Percentiles rank a stretch among this genome's conserved stretches.
Evolutionary conservation across 2,797 vertebrate genomes (phyloP).

Genomic region (Danio kyathit): DNA sequence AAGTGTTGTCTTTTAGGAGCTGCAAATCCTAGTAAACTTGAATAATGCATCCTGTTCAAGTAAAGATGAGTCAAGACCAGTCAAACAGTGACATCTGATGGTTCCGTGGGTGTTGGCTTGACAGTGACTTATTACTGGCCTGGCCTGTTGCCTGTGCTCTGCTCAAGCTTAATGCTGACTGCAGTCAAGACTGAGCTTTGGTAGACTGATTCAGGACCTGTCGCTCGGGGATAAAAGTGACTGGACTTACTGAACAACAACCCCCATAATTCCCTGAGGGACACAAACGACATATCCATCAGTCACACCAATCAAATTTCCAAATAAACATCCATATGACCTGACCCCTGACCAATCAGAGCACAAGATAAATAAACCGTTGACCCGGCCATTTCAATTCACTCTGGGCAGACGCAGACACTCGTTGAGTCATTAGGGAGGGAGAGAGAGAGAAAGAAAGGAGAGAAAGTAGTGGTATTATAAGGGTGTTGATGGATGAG

Average conservation of each 20-base stretch:
- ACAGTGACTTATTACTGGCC: slow-evolving; percentile 44
- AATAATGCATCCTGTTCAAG: background rate
- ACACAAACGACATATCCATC: slow-evolving; percentile 41
- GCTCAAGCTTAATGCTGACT: slow-evolving; percentile 19
- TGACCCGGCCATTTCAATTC: slow-evolving; percentile 41
- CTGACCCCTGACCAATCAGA: slow-evolving; percentile 59
- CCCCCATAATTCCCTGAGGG: slow-evolving; percentile 45
- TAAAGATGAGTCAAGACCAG: slow-evolving; percentile 45
- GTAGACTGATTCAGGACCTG: slow-evolving; percentile 35
- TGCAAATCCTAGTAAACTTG: slow-evolving; percentile 26
- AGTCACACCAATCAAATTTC: slow-evolving; percentile 58
- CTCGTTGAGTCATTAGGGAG: slow-evolving; percentile 71
- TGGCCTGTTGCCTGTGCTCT: slow-evolving; percentile 1
- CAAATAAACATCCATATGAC: slow-evolving; percentile 55
- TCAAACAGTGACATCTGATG: slow-evolving; percentile 56
- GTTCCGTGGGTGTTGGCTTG: slow-evolving; percentile 42
- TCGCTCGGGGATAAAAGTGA: slow-evolving; percentile 23
- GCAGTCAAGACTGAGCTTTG: slow-evolving; percentile 21
- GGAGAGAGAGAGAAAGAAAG: slow-evolving; percentile 28
- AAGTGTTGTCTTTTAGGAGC: background rate
- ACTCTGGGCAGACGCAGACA: slow-evolving; percentile 69
- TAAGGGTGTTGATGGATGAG: slow-evolving; percentile 79
- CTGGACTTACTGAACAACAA: slow-evolving; percentile 47
- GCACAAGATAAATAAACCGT: slow-evolving; percentile 53
- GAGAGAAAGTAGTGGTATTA: slow-evolving; percentile 62